Conservation (phyloP, 2,888 invertebrate species). For the Hesperia comma region DNA sequence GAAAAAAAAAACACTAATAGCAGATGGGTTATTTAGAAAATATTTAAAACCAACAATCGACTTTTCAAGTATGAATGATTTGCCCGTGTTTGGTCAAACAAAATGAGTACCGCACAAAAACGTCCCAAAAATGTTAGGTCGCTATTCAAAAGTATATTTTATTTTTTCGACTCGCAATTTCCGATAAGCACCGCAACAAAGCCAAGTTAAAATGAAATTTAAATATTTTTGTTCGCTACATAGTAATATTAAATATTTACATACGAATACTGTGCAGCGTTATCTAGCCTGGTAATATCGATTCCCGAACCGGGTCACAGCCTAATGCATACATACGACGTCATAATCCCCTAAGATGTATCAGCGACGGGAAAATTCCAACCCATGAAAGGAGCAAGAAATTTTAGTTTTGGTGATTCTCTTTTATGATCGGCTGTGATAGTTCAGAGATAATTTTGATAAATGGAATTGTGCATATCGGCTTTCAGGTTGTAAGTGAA, state of each 20-base stretch:
- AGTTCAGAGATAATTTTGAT: too few species aligned
- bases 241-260: conserved; percentile 22
- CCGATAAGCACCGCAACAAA: conserved; percentile 4
- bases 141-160: neutral
- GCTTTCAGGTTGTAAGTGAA: too few species aligned
- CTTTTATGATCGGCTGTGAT: neutral
- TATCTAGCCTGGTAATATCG: conserved; percentile 24
- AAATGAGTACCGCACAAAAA: neutral
- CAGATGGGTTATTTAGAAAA: too few species aligned
- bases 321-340: conserved; percentile 32
- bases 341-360: conserved; percentile 32
- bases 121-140: neutral
- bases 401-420: conserved; percentile 10
- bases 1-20: too few species aligned
- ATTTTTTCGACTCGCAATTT: neutral
- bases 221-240: conserved; percentile 17
- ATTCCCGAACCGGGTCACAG: conserved; percentile 19
- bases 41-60: too few species aligned
- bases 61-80: too few species aligned
- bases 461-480: too few species aligned
- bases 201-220: conserved; percentile 17
- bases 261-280: conserved; percentile 19
- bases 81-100: neutral
- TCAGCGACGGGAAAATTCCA: conserved; percentile 8
- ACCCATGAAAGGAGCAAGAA: neutral